Evolutionary conservation across 2,888 invertebrate species (phyloP), one percentile per base, ranked within the genome.

Genomic region (Sisyra terminalis): DNA sequence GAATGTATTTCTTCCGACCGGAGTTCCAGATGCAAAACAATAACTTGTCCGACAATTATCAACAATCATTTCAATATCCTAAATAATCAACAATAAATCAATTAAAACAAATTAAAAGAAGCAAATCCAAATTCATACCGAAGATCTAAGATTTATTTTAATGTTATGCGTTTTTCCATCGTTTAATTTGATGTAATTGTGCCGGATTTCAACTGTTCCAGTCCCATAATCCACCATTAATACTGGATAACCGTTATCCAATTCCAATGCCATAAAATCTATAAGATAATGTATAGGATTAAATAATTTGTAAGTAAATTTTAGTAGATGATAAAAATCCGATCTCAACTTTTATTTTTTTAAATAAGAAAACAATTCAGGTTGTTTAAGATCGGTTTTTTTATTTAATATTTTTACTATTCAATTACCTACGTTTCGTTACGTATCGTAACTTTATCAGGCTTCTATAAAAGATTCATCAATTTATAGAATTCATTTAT

Each of bases 261-360:
- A 64, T 57, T 94, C 90, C 47, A 97, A 62, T 0, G 92, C 78
- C 66, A 97, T 78, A 61, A 92, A 96, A 67, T 96, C 96, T 63
- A 69, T 43, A 57, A 58, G 44, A 49, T 51, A 40, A 24, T 24
- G n/a, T n/a, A n/a, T n/a, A n/a, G n/a, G n/a, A n/a, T n/a, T n/a
- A n/a, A n/a, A n/a, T n/a, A n/a, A n/a, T n/a, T n/a, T n/a, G n/a
- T n/a, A n/a, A n/a, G n/a, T n/a, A n/a, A n/a, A n/a, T n/a, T n/a
- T n/a, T n/a, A n/a, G n/a, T n/a, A 13, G 40, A 40, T 30, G 13
- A n/a, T n/a, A n/a, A n/a, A n/a, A n/a, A n/a, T n/a, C n/a, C 14
- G 14, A 41, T 42, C 42, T 10, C 16, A 15, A 16, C 16, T 8
- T 34, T 11, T 40, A 18, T 34, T 16, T 32, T 10, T 18, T 16